Conservation (phyloP, 2,888 invertebrate genomes). For the Neoascia interrupta region DNA sequence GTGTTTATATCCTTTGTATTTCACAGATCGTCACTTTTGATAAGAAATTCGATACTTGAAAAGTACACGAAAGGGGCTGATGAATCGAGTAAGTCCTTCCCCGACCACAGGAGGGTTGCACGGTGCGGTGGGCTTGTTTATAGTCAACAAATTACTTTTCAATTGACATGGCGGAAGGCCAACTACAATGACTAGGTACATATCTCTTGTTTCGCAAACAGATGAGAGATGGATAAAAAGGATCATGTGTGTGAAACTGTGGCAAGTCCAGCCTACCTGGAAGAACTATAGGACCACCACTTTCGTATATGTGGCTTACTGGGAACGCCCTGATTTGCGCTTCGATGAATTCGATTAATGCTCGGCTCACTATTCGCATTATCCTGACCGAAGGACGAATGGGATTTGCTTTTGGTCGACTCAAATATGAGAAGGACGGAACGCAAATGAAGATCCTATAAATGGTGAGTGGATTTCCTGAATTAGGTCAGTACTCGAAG, state of each 20-base stretch:
- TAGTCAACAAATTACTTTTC: conserved; percentile 68
- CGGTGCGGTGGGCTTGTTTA: conserved; percentile 43
- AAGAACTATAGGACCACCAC: too few species aligned
- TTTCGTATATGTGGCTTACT: conserved; percentile 25
- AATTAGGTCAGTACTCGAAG: conserved; percentile 69
- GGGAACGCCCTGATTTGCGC: conserved; percentile 69
- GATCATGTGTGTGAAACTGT: conserved; percentile 23
- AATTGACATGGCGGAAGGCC: conserved; percentile 55
- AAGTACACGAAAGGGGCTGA: conserved; percentile 48
- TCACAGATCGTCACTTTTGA: conserved; percentile 74
- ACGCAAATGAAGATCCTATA: conserved; percentile 52
- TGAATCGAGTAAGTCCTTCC: conserved; percentile 34
- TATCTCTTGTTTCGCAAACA: conserved; percentile 26
- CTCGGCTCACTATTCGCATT: conserved; percentile 32
- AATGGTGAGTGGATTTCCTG: conserved; percentile 59
- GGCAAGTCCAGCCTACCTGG: conserved; percentile 53
- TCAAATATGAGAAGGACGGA: conserved; percentile 66
- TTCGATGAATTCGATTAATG: conserved; percentile 52
- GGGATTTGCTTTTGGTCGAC: conserved; percentile 35
- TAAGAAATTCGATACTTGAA: conserved; percentile 75
- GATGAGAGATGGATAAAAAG: not conserved
- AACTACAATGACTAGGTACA: not conserved
- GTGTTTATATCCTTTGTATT: conserved; percentile 61
- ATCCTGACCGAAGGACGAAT: conserved; percentile 50
- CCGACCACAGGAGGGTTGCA: conserved; percentile 19